phyloP scores from a whole-genome alignment of 1,140 invertebrate species.

The Megathymus violae region DNA sequence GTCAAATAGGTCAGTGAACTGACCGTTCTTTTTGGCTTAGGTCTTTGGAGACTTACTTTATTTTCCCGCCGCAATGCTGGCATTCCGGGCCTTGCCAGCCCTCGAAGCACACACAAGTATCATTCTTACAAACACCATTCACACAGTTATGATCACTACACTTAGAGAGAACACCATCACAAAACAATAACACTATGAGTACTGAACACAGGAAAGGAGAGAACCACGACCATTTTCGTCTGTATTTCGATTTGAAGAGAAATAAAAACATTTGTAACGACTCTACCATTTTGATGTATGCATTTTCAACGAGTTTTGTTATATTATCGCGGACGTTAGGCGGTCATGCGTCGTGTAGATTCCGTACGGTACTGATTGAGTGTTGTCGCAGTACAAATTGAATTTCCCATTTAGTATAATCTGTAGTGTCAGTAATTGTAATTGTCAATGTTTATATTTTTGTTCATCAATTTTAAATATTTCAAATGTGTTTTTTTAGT shows the following conservation, averaged over 20 bases:
- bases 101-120: slow-evolving; percentile 93
- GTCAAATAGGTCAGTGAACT: slow-evolving; percentile 79
- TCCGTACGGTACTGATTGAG: slow-evolving; percentile 78
- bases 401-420: slow-evolving; percentile 25
- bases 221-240: slow-evolving; percentile 87
- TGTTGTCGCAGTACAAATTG: slow-evolving; percentile 51
- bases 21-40: slow-evolving; percentile 36
- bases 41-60: slow-evolving; percentile 88
- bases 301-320: slow-evolving; percentile 83
- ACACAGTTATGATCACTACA: slow-evolving; percentile 82
- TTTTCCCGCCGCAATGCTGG: slow-evolving; percentile 95
- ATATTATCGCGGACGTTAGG: slow-evolving; percentile 67
- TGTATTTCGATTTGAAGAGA: slow-evolving; percentile 92
- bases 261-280: slow-evolving; percentile 92
- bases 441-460: background rate
- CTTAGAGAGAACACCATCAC: slow-evolving; percentile 78
- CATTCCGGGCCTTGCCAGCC: slow-evolving; percentile 95
- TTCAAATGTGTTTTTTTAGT: no score
- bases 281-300: slow-evolving; percentile 89
- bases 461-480: background rate
- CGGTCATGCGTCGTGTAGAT: slow-evolving; percentile 74
- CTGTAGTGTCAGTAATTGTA: background rate
- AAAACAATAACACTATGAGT: slow-evolving; percentile 82
- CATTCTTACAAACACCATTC: slow-evolving; percentile 89
- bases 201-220: slow-evolving; percentile 82